phyloP scores from a whole-genome alignment of 2,797 vertebrate genomes.

The Euthynnus affinis region DNA sequence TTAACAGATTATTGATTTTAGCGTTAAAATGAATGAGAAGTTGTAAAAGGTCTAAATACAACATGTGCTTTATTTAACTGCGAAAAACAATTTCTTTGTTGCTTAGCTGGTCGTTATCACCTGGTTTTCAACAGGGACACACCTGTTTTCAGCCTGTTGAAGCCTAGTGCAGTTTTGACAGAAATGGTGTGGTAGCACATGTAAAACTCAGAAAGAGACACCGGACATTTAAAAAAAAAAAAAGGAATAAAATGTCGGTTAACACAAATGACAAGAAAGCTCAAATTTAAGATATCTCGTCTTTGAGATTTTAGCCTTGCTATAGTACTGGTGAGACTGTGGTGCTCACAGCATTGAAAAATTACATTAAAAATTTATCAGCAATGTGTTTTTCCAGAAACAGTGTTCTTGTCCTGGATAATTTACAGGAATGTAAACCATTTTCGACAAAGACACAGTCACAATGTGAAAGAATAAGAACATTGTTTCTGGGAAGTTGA shows the following conservation, averaged over 20 bases:
- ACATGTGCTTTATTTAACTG: not conserved
- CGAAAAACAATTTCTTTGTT: not conserved
- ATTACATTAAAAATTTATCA: not conserved
- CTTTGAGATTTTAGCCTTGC: not conserved
- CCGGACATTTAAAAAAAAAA: not conserved
- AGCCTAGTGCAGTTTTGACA: not conserved
- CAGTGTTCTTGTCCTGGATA: too few species aligned
- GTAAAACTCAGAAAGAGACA: not conserved
- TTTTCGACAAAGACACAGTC: conserved; percentile 1
- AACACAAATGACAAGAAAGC: too few species aligned
- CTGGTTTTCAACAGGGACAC: not conserved
- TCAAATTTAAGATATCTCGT: not conserved
- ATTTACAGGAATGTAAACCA: not conserved
- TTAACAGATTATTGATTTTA: not conserved
- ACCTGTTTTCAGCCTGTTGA: not conserved
- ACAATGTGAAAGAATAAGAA: not conserved
- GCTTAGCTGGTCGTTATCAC: not conserved
- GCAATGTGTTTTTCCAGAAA: not conserved
- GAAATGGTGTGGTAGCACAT: not conserved
- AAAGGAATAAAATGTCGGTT: too few species aligned
- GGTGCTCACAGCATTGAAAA: not conserved
- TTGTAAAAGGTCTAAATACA: not conserved
- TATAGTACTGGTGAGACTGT: not conserved
- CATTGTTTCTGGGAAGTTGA: not conserved
- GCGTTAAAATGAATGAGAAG: not conserved